Conservation (phyloP, 2,113 vertebrate genomes). For the Aspidoscelis tigris region DNA sequence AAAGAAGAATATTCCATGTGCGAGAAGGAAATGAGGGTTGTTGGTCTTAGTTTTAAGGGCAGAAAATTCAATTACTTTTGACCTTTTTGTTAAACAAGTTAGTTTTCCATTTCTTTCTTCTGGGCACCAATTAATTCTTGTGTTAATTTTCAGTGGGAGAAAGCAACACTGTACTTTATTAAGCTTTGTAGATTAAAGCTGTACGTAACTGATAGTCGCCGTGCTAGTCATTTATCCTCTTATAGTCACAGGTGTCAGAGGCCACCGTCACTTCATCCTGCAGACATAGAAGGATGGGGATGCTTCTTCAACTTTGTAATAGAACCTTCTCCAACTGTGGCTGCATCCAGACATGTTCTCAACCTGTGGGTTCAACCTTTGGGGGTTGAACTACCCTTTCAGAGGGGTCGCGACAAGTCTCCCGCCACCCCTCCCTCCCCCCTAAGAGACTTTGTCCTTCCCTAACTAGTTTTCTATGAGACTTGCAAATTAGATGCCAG, state of each 20-base stretch:
- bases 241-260: neutral
- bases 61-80: slow-evolving; percentile 38
- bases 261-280: too few species aligned
- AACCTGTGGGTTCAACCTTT: too few species aligned
- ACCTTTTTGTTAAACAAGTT: slow-evolving; percentile 42
- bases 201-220: slow-evolving; percentile 14
- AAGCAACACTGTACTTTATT: slow-evolving; percentile 35
- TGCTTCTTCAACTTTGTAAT: too few species aligned
- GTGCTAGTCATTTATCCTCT: neutral
- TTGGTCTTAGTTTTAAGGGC: slow-evolving; percentile 32
- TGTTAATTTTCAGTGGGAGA: slow-evolving; percentile 35
- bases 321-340: too few species aligned
- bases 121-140: slow-evolving; percentile 13
- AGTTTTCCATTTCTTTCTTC: slow-evolving; percentile 23
- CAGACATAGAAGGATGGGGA: neutral
- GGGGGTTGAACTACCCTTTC: too few species aligned
- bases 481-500: too few species aligned
- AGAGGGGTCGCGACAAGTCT: too few species aligned
- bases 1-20: slow-evolving; percentile 40
- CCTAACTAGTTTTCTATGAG: too few species aligned
- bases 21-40: neutral
- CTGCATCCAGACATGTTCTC: too few species aligned
- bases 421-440: too few species aligned
- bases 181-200: slow-evolving; percentile 12
- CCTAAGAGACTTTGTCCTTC: too few species aligned